Percentiles rank a stretch among this genome's conserved stretches.
phyloP scores from a whole-genome alignment of 2,113 vertebrate species.

The Tetraodon nigroviridis region DNA sequence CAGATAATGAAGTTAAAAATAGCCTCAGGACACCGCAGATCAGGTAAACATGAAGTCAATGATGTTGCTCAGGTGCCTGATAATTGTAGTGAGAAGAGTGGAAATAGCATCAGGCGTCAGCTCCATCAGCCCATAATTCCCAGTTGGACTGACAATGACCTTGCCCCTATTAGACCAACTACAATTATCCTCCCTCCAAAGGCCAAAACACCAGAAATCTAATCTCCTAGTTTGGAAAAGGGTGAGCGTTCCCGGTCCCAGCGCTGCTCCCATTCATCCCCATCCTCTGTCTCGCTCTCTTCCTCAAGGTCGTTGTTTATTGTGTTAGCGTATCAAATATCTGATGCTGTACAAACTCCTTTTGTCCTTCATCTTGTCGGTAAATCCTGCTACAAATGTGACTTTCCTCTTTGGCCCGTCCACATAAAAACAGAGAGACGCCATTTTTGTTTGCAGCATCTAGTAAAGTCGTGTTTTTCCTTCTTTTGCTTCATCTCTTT shows the following conservation, averaged over 20 bases:
- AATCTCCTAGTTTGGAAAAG: background rate
- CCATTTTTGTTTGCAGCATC: no score
- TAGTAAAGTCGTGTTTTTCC: no score
- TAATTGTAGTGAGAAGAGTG: background rate
- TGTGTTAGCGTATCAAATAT: conserved; percentile 28
- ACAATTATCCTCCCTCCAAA: background rate
- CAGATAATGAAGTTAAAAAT: background rate
- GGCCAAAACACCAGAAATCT: background rate
- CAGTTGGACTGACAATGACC: background rate
- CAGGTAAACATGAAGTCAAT: background rate
- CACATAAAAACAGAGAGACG: no score
- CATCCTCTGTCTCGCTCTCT: conserved; percentile 15
- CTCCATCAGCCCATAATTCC: background rate
- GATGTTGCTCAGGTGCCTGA: background rate
- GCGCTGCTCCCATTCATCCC: background rate
- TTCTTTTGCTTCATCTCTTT: no score
- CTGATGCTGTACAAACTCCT: conserved; percentile 1
- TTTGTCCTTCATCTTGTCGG: conserved; percentile 4
- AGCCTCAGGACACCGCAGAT: background rate
- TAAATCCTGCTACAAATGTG: background rate
- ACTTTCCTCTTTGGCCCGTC: background rate
- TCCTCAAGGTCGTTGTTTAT: conserved; percentile 32
- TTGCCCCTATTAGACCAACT: background rate
- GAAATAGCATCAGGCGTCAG: background rate
- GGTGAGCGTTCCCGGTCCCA: background rate